A percentile compares a stretch with the other conserved stretches of the same genome.
Evolutionary conservation across 2,797 vertebrate species (phyloP).

Genomic region (Alauda arvensis): DNA sequence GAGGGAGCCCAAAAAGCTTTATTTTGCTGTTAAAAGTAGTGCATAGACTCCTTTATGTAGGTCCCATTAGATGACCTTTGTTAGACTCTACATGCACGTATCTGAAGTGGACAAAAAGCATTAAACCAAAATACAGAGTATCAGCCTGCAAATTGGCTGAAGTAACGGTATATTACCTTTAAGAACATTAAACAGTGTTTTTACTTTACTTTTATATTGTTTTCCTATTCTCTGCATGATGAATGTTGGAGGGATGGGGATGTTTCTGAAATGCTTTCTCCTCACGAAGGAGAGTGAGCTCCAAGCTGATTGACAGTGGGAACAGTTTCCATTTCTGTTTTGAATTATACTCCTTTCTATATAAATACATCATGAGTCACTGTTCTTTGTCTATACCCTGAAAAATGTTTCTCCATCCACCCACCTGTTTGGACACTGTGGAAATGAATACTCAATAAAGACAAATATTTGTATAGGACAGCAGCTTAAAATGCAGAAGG

Average conservation of each 20-base stretch:
- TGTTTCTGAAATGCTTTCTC: background rate
- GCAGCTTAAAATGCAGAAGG: background rate
- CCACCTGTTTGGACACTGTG: background rate
- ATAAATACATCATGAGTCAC: background rate
- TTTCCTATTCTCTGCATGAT: background rate
- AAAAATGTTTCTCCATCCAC: background rate
- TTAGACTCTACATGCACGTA: accelerated
- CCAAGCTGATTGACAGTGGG: background rate
- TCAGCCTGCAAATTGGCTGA: background rate
- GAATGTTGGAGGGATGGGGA: background rate
- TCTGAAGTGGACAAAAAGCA: background rate
- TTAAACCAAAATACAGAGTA: background rate
- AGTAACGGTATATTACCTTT: background rate
- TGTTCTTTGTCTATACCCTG: background rate
- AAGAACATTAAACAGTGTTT: background rate
- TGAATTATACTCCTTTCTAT: background rate
- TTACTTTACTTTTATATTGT: background rate
- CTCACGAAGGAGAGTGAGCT: background rate
- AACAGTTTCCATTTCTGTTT: background rate
- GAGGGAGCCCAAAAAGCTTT: background rate
- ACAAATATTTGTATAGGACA: background rate
- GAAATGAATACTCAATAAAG: background rate
- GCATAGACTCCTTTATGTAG: background rate
- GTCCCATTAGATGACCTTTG: background rate
- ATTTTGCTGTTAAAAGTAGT: background rate